These are phyloP conservation scores for Holothuria scabra DNA, from an alignment of 53 echinoderm and acorn worm species.

Conservation along the genomic window DNA sequence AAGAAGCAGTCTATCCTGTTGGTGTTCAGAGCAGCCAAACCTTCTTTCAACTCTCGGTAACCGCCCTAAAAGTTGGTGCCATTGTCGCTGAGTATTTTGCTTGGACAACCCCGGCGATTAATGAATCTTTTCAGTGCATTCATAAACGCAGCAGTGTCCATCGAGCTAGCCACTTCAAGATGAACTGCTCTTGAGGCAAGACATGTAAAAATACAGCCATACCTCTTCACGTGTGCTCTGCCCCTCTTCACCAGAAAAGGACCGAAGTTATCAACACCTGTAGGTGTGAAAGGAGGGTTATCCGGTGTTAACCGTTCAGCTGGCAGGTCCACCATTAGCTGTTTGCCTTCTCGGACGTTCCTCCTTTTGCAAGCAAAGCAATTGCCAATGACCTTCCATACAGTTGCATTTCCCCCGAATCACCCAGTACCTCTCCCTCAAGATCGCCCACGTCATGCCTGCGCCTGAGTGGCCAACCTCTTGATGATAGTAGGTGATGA, in stretches of 20 bases:
- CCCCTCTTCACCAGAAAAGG: conserved; percentile 51
- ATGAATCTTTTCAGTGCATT: conserved; percentile 59
- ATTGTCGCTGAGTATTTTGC: conserved; percentile 56
- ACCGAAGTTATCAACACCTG: conserved; percentile 48
- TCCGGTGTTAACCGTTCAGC: conserved; percentile 24
- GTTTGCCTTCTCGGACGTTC: too few relatives aligned
- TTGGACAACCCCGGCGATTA: conserved; percentile 54
- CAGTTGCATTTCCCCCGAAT: too few relatives aligned
- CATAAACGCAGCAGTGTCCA: conserved; percentile 64
- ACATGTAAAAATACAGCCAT: too few relatives aligned
- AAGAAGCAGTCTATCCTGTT: conserved; percentile 7
- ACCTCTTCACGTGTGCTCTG: conserved; percentile 49
- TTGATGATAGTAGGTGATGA: conserved; percentile 38
- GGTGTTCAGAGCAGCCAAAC: not conserved
- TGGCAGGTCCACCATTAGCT: conserved; percentile 50
- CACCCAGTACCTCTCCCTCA: conserved; percentile 34
- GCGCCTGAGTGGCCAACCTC: conserved; percentile 54
- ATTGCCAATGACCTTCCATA: too few relatives aligned
- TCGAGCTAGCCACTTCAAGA: conserved; percentile 35
- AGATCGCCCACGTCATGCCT: conserved; percentile 24
- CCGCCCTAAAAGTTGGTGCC: conserved; percentile 80
- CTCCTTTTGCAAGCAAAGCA: too few relatives aligned
- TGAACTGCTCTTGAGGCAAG: conserved; percentile 53
- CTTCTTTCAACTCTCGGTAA: conserved; percentile 28
- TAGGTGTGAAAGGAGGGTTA: conserved; percentile 51